Percentiles rank a stretch among this genome's conserved stretches.
phyloP scores from a whole-genome alignment of 2,888 invertebrate genomes.

The Netelia melanura region DNA sequence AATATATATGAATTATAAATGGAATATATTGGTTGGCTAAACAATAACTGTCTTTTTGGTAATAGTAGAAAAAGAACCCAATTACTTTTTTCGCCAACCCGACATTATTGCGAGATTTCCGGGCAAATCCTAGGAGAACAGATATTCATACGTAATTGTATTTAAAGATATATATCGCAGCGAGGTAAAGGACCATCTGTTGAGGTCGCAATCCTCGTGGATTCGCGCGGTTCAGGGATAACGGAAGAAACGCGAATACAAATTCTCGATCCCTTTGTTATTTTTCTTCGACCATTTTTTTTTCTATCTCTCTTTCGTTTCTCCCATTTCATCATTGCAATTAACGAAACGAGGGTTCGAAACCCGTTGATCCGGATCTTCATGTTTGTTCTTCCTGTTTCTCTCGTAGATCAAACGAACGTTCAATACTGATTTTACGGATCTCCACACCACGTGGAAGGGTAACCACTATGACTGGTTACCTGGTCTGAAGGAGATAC shows the following conservation, averaged over 20 bases:
- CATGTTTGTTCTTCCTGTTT: conserved; percentile 47
- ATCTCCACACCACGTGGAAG: conserved; percentile 84
- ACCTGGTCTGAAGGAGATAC: conserved; percentile 84
- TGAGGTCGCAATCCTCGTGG: background rate
- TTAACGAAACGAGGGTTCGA: conserved; percentile 23
- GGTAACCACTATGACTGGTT: conserved; percentile 86
- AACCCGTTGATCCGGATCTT: conserved; percentile 12
- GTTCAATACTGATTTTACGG: conserved; percentile 84
- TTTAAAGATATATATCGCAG: background rate
- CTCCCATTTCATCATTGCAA: conserved; percentile 6
- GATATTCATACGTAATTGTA: background rate
- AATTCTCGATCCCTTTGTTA: background rate
- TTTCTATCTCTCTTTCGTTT: conserved; percentile 2
- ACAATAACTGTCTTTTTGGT: too few species aligned
- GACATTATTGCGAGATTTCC: background rate
- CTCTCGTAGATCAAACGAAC: conserved; percentile 84
- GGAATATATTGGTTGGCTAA: background rate
- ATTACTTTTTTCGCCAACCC: background rate
- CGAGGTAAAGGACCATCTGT: background rate
- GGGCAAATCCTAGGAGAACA: background rate
- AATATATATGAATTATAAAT: background rate
- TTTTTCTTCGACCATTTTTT: background rate
- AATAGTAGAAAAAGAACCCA: too few species aligned
- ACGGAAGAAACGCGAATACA: background rate
- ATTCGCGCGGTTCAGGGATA: background rate